Evolutionary conservation across 2,888 invertebrate species (phyloP).

Genomic region (Euplexia lucipara): DNA sequence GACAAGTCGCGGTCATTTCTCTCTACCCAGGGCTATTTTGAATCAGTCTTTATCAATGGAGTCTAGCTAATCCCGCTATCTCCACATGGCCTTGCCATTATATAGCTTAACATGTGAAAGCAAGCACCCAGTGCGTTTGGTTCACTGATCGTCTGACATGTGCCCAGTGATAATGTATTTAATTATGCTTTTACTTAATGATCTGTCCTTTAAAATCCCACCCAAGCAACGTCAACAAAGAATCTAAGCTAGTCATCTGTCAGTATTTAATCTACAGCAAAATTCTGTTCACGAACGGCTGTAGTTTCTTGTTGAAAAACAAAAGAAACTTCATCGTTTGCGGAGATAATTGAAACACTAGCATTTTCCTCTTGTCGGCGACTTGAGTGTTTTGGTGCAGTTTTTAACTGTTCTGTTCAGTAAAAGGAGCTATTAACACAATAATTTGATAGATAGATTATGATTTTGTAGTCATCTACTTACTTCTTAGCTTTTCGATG

Average conservation of each 20-base stretch:
- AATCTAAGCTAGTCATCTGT: slow-evolving; percentile 4
- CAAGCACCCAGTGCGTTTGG: no score
- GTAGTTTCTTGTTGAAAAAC: slow-evolving; percentile 49
- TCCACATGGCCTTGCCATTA: no score
- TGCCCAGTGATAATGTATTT: no score
- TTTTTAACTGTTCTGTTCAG: slow-evolving; percentile 19
- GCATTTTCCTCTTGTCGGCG: slow-evolving; percentile 40
- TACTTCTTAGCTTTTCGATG: no score
- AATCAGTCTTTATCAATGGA: no score
- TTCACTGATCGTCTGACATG: no score
- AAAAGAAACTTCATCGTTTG: slow-evolving; percentile 46
- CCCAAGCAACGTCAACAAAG: no score
- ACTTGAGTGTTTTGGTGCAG: slow-evolving; percentile 18
- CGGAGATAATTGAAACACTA: slow-evolving; percentile 57
- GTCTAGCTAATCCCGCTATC: no score
- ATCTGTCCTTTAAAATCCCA: no score
- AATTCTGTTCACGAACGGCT: slow-evolving; percentile 38
- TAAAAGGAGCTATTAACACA: not conserved
- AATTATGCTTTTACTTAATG: not conserved
- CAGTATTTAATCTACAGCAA: slow-evolving; percentile 26
- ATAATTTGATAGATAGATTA: not conserved
- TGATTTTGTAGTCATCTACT: not conserved
- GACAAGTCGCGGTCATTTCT: no score
- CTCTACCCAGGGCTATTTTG: no score
- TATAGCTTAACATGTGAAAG: no score